phyloP scores from a whole-genome alignment of 1,140 invertebrate genomes.

The Thaumetopoea pityocampa region DNA sequence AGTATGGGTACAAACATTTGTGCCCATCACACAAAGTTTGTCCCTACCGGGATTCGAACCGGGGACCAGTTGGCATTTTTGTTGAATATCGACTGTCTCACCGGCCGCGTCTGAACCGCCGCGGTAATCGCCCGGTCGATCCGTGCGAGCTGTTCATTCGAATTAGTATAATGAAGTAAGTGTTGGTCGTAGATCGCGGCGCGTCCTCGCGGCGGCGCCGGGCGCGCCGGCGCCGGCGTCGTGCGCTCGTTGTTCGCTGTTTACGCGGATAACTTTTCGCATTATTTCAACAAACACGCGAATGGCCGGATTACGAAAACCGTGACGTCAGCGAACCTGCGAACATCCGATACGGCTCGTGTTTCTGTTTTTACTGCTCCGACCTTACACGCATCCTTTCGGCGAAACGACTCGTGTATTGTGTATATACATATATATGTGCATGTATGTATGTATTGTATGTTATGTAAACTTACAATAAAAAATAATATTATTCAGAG shows the following conservation, averaged over 20 bases:
- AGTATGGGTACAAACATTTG: no score
- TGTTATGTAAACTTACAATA: no score
- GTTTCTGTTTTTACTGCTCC: constrained; percentile 15
- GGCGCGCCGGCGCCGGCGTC: constrained; percentile 42
- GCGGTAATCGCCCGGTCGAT: no score
- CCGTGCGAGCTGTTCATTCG: constrained; percentile 7
- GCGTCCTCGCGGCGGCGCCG: constrained; percentile 32
- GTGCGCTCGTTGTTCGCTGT: constrained; percentile 64
- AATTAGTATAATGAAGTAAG: constrained; percentile 20
- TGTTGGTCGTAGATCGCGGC: constrained; percentile 26
- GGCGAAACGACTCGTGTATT: neutral
- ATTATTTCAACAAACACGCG: constrained; percentile 49
- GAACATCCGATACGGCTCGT: constrained; percentile 11
- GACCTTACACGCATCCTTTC: constrained; percentile 7
- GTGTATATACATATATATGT: no score
- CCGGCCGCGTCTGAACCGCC: no score
- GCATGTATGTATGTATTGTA: no score
- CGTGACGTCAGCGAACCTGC: constrained; percentile 20
- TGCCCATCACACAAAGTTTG: no score
- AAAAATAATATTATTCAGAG: no score
- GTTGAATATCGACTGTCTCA: no score
- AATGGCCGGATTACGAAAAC: constrained; percentile 32
- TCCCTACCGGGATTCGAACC: no score
- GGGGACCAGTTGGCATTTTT: no score
- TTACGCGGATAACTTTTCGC: constrained; percentile 55